Evolutionary conservation across 2,888 invertebrate genomes (phyloP), one percentile per base, ranked within the genome.

Genomic region (Dorcus parallelipipedus): DNA sequence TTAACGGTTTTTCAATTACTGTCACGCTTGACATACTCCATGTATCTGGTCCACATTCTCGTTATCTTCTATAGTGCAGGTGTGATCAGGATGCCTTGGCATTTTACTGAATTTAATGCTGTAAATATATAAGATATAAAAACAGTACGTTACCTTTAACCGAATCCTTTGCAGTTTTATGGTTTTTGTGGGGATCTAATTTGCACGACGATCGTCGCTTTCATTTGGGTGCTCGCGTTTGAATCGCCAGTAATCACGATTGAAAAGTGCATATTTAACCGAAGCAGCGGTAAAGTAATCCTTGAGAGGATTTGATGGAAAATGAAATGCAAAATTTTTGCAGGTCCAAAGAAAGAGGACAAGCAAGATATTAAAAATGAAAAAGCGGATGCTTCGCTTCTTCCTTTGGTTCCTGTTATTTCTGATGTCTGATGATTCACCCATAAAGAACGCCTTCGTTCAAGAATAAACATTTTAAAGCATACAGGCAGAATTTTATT

Each of bases 101-200:
- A 45, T 45, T 45, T 45, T 20, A 45, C 17, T 8, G 45, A 45
- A 3, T 45, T 9, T n/a, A 10, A 9, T 20, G 20, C 14, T 20
- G 45, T 45, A 45, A 10, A 20, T 43, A 10, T 43, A 41, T 10
- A 20, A 20, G 20, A 20, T 20, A 69, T 64, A 33, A 33, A 33
- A 33, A 7, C 26, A 20, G 2, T 3, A 20, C 9, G 2, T 40
- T 40, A 1, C 40, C 40, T 40, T 20, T 20, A 20, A 20, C 20
- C 20, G 26, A 33, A 33, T 33, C 9, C 9, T 9, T 45, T 45
- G 7, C 45, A 45, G 45, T 45, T 45, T 20, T 45, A 45, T 45
- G 9, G 9, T 1, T 45, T 17, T 17, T 45, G 45, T 45, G 45
- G 45, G 3, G 45, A 45, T 10, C 7, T 45, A 17, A 10, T 45